Percentiles rank a stretch among this genome's conserved stretches.
Conservation (phyloP, 2,888 invertebrate genomes). For the Dastarcus helophoroides region DNA sequence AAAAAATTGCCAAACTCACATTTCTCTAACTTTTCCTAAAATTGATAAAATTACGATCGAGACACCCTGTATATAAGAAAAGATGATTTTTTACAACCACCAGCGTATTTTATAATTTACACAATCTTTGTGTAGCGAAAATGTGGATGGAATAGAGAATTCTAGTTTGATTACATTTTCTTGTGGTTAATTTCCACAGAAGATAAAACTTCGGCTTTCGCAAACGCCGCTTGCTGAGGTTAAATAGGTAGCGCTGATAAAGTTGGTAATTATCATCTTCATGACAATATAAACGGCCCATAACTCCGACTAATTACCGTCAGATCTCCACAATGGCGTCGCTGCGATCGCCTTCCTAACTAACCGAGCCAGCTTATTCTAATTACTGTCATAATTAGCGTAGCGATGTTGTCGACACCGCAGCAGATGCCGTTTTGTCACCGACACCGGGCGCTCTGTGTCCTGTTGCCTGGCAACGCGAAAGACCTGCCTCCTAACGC, state of each 20-base stretch:
- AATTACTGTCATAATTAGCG: slow-evolving; percentile 38
- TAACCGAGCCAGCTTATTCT: slow-evolving; percentile 37
- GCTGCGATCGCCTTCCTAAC: slow-evolving; percentile 25
- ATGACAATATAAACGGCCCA: slow-evolving; percentile 34
- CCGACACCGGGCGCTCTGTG: slow-evolving; percentile 22
- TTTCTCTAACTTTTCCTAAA: too few relatives aligned
- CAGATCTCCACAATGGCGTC: slow-evolving; percentile 24
- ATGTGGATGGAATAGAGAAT: too few relatives aligned
- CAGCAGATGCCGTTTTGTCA: slow-evolving; percentile 29
- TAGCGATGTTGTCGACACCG: slow-evolving; percentile 12
- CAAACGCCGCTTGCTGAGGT: slow-evolving; percentile 17
- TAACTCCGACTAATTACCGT: slow-evolving; percentile 34
- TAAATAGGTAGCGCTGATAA: slow-evolving; percentile 27
- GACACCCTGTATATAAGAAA: too few relatives aligned
- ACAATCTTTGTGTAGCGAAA: too few relatives aligned
- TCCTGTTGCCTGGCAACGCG: slow-evolving; percentile 23
- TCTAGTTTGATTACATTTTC: too few relatives aligned
- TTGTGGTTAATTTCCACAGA: too few relatives aligned
- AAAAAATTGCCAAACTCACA: too few relatives aligned
- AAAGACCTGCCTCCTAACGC: slow-evolving; percentile 15
- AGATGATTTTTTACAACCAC: too few relatives aligned
- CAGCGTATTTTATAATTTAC: too few relatives aligned
- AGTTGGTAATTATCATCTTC: slow-evolving; percentile 34
- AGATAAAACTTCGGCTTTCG: slow-evolving; percentile 2
- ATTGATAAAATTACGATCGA: too few relatives aligned